Percentiles rank a stretch among this genome's conserved stretches.
These are phyloP conservation scores for Steinernema scapterisci DNA, from an alignment of 2,888 invertebrate genomes.

Conservation along the genomic window DNA sequence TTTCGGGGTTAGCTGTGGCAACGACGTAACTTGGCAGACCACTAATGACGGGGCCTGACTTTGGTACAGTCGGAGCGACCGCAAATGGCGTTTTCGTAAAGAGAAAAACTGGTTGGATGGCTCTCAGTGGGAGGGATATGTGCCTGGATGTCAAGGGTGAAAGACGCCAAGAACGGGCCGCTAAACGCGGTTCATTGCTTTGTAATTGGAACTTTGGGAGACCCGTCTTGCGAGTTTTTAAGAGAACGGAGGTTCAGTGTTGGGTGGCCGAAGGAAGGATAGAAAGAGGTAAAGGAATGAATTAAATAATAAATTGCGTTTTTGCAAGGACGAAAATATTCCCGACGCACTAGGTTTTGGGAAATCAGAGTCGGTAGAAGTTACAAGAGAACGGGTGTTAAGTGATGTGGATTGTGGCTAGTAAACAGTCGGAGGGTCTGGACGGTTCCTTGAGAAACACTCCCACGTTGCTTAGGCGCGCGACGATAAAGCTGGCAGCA, in stretches of 20 bases:
- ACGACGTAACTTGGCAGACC: not conserved
- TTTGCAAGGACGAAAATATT: not conserved
- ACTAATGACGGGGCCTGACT: too few species aligned
- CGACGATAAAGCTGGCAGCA: conserved; percentile 21
- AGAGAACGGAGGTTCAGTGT: too few species aligned
- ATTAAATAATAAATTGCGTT: conserved; percentile 9
- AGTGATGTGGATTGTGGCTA: not conserved
- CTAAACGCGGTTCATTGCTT: not conserved
- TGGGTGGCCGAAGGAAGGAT: not conserved
- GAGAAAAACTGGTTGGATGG: conserved; percentile 1
- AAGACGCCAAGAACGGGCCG: not conserved
- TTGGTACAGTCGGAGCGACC: not conserved
- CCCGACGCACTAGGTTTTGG: not conserved
- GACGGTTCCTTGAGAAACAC: not conserved
- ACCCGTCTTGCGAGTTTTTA: conserved; percentile 21
- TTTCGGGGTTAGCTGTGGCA: conserved; percentile 2
- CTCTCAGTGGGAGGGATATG: not conserved
- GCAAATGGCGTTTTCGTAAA: not conserved
- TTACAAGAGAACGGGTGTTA: not conserved
- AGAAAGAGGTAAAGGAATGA: conserved; percentile 3
- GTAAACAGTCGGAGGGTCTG: not conserved
- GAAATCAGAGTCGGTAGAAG: not conserved
- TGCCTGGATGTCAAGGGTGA: not conserved
- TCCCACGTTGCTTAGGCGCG: conserved; percentile 24
- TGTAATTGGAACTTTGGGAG: not conserved